Conservation (phyloP, 2,888 invertebrate genomes). For the Machimus atricapillus region DNA sequence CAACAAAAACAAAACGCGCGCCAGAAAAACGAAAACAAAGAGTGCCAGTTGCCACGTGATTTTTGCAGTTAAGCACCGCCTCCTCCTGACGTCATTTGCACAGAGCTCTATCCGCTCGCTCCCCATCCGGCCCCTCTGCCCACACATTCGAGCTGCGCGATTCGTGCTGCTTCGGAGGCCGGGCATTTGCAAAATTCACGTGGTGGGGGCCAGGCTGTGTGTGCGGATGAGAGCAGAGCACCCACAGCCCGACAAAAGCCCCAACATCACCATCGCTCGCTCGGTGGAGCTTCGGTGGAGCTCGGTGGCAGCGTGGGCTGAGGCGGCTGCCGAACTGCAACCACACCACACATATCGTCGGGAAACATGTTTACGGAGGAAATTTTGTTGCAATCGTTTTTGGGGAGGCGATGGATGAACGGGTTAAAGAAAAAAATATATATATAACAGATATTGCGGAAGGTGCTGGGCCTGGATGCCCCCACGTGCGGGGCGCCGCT, state of each 20-base stretch:
- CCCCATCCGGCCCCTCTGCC: not conserved
- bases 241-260: not conserved
- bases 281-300: too few relatives aligned
- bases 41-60: constrained; percentile 44
- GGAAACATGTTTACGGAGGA: not conserved
- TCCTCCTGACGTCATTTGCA: constrained; percentile 39
- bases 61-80: constrained; percentile 47
- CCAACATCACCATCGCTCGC: not conserved
- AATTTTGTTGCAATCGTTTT: constrained; percentile 16
- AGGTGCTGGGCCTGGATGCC: not conserved
- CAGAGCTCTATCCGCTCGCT: not conserved
- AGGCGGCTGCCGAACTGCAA: not conserved
- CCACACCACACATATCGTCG: not conserved
- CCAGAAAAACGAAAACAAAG: constrained; percentile 34
- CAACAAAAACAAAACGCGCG: constrained; percentile 15
- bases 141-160: constrained; percentile 46
- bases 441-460: not conserved
- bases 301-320: not conserved
- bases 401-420: not conserved
- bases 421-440: not conserved
- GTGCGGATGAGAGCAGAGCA: not conserved
- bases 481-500: not conserved
- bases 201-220: constrained; percentile 7
- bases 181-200: constrained; percentile 6
- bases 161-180: constrained; percentile 42